Percentiles rank a stretch among this genome's conserved stretches.
Evolutionary conservation across 2,888 invertebrate genomes (phyloP).

Genomic region (Peribatodes rhomboidaria): DNA sequence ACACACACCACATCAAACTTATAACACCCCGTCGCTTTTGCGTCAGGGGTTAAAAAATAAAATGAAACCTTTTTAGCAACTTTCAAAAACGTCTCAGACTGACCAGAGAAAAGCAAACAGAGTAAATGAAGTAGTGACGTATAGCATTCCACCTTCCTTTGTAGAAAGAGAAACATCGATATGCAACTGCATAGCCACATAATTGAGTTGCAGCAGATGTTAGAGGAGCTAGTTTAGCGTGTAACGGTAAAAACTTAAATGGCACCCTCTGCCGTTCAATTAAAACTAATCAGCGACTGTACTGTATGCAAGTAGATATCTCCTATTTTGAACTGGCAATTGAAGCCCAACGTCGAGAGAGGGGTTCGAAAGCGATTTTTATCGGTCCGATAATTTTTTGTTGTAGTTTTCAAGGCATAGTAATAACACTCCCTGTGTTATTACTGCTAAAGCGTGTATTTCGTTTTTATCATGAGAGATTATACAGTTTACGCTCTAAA

Average conservation of each 20-base stretch:
- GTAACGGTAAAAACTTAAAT: slow-evolving; percentile 30
- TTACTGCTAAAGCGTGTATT: no score
- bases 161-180: slow-evolving; percentile 9
- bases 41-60: no score
- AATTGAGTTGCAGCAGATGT: slow-evolving; percentile 29
- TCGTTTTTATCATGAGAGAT: no score
- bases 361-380: slow-evolving; percentile 26
- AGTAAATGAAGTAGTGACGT: not conserved
- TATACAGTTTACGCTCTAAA: no score
- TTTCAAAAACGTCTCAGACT: not conserved
- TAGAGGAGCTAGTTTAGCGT: slow-evolving; percentile 13
- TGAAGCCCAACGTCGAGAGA: slow-evolving; percentile 20
- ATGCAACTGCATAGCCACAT: slow-evolving; percentile 1
- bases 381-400: not conserved
- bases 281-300: slow-evolving; percentile 29
- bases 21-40: no score
- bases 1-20: no score
- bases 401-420: not conserved
- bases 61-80: not conserved
- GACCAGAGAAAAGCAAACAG: not conserved
- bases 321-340: slow-evolving; percentile 28
- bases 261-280: slow-evolving; percentile 32
- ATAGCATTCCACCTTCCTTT: not conserved
- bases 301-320: slow-evolving; percentile 22
- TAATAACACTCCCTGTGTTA: not conserved